Percentiles rank a stretch among this genome's conserved stretches.
Evolutionary conservation across 2,888 invertebrate species (phyloP).

Genomic region (Saturnia pavonia): DNA sequence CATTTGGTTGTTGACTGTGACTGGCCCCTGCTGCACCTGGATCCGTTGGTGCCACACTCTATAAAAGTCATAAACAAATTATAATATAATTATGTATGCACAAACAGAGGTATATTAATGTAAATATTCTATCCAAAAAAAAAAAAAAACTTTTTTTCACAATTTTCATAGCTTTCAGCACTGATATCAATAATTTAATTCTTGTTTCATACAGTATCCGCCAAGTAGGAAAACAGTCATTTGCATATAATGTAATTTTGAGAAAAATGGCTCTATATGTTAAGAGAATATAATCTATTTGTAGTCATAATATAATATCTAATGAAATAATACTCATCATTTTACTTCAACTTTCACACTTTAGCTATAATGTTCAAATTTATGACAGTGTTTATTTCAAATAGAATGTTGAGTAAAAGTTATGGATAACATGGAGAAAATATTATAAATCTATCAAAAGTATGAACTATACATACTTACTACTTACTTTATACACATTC

Average conservation of each 20-base stretch:
- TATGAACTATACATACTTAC: neutral
- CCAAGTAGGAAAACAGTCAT: neutral
- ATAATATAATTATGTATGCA: neutral
- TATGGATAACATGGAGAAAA: too few species aligned
- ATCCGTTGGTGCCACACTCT: slow-evolving; percentile 66
- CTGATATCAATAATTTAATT: neutral
- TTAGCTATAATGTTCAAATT: neutral
- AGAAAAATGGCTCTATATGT: neutral
- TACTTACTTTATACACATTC: neutral
- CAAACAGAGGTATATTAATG: neutral
- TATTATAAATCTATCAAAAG: neutral
- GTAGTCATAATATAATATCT: neutral
- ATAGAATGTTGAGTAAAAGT: neutral
- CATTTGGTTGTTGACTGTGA: slow-evolving; percentile 40
- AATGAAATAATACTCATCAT: too few species aligned
- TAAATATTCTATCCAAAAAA: too few species aligned
- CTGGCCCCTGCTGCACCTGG: slow-evolving; percentile 43
- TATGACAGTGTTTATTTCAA: neutral
- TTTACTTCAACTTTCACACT: neutral
- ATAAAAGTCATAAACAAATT: slow-evolving; percentile 23
- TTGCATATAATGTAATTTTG: neutral
- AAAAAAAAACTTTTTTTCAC: too few species aligned
- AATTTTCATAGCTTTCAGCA: neutral
- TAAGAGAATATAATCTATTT: neutral
- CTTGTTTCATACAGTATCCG: neutral